Base-by-base conservation (phyloP, 2,113 vertebrate species). In the Sminthopsis crassicaudata region DNA sequence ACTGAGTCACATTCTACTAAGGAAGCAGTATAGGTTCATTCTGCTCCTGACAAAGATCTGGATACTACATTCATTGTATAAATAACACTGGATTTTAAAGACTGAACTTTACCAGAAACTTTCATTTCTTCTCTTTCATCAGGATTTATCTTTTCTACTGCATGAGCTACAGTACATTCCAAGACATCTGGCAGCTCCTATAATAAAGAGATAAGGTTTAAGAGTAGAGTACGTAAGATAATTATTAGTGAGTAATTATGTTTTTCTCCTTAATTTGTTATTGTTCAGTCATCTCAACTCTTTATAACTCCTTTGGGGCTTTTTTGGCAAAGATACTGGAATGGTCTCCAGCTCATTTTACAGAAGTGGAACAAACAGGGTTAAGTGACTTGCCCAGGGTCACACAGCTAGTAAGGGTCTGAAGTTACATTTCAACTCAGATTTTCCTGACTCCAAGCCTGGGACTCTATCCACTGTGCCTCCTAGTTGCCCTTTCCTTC, bases 101-200 rank as follows among this genome's bases (percentile, higher is more conserved):
- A 55, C 46, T 57, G 6, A 52, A 94, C 96, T 98, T 98, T 98
- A 99, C 99, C 99, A 97, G 99, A 99, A 93, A 99, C 99, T 97
- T 99, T 99, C 97, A 99, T 98, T 97, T 99, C 99, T 97, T 99
- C 99, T 96, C 99, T 99, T 98, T 99, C 99, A 97, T 99, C 99
- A 23, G 99, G 99, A 96, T 99, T 99, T 98, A 99, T 99, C 52
- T 99, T 99, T 95, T 99, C 99, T 92, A 99, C 94, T 53, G 98
- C 99, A 96, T 99, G 99, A 53, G 99, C 98, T 91, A 99, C 97
- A 92, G 98, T 98, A 97, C 99, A 99, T 97, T 99, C 99, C 97
- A 99, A 97, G 54, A 98, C 98, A 36, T 99, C 98, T 54, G 98
- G 98, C 60, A 99, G 97, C 92, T 99, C 99, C 99, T 99, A 92